Evolutionary conservation across 2,113 vertebrate genomes (phyloP).

Genomic region (Choloepus hoffmanni): DNA sequence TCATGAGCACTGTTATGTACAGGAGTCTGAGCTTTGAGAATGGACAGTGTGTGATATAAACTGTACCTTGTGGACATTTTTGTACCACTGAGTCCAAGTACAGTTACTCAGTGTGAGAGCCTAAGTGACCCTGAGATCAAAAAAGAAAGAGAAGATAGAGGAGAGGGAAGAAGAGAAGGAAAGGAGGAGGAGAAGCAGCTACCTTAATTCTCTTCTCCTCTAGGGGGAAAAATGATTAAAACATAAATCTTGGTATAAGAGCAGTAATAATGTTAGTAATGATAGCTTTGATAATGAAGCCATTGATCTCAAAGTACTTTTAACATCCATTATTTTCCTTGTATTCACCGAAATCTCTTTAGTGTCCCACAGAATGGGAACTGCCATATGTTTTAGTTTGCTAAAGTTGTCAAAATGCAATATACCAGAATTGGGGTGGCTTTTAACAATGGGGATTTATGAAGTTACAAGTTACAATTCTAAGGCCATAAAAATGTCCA

Average conservation of each 20-base stretch:
- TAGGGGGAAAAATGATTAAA: neutral
- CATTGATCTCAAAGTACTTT: constrained; percentile 33
- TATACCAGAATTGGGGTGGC: too few species aligned
- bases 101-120: neutral
- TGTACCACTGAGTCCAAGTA: neutral
- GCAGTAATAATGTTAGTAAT: constrained; percentile 15
- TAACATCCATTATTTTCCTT: constrained; percentile 38
- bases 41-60: neutral
- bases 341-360: constrained; percentile 4
- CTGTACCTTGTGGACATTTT: neutral
- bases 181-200: neutral
- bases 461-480: too few species aligned
- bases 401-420: too few species aligned
- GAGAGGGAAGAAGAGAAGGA: neutral
- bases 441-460: too few species aligned
- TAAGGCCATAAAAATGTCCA: too few species aligned
- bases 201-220: constrained; percentile 19
- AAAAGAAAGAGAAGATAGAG: neutral
- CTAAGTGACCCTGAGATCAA: neutral
- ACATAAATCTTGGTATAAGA: neutral
- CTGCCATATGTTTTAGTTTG: too few species aligned
- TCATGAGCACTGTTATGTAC: neutral
- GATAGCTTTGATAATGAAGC: constrained; percentile 44
- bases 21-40: neutral
- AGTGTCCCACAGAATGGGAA: neutral